Evolutionary conservation across 2,797 vertebrate species (phyloP), one percentile per base, ranked within the genome.

Genomic region (Labroides dimidiatus): DNA sequence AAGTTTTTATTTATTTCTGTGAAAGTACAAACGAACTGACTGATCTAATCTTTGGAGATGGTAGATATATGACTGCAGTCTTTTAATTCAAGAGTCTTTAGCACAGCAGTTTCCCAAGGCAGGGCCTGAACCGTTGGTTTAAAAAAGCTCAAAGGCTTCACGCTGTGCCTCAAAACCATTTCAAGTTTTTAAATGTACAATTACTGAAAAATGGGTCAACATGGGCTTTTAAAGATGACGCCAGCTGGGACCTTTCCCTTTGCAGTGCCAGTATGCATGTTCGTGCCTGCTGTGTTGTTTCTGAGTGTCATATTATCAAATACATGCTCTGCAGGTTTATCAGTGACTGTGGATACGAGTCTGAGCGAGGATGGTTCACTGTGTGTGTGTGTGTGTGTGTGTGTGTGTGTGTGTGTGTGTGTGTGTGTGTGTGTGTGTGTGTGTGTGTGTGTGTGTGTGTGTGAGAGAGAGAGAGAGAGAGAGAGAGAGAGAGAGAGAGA

Each of bases 191-290:
- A 36, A 53, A 51, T 59, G 49, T 51, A 55, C 45, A 55, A 10
- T 66, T 53, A 53, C 61, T 64, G 50, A 39, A 43, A 57, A 83
- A 66, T 77, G 61, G 78, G 75, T 74, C 82, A 80, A 15, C 21
- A 37, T 21, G 21, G 44, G 43, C 64, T 75, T 75, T 77, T 45
- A 47, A 57, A 75, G 49, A 37, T n/a, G 36, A 15, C 0, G 14
- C 21, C 48, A 49, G 48, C 21, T 49, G 48, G 14, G 48, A 21
- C 48, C 48, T 49, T 15, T 49, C 48, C 24, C 6, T 49, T 13
- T 24, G 23, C 21, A 14, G 8, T 33, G 30, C 30, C 30, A 33
- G 23, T 49, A 24, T 49, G 6, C 14, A 24, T 49, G 48, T 8
- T 49, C 24, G 14, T 27, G 21, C 20, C 47, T 48, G 21, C 48